These are phyloP conservation scores for Drosophila sordidula DNA, from an alignment of 2,888 invertebrate species.

Conservation along the genomic window DNA sequence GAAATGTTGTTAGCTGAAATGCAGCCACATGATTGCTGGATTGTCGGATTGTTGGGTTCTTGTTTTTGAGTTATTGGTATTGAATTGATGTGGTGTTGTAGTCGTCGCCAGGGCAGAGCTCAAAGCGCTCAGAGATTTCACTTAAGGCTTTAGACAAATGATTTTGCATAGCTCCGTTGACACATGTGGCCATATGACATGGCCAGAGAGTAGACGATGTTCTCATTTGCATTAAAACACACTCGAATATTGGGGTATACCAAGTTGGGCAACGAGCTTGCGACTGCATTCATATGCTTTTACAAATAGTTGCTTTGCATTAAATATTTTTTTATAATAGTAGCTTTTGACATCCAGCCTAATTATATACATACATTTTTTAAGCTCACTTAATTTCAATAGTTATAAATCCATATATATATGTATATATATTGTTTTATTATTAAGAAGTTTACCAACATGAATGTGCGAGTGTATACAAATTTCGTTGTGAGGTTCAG, in stretches of 20 bases:
- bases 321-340: too few species aligned
- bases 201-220: constrained; percentile 27
- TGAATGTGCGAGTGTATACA: constrained; percentile 14
- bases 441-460: not conserved
- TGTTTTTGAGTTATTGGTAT: constrained; percentile 78
- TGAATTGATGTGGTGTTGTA: constrained; percentile 64
- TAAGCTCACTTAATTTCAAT: too few species aligned
- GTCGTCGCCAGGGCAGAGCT: constrained; percentile 30
- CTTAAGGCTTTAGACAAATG: constrained; percentile 57
- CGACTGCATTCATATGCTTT: too few species aligned
- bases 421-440: too few species aligned
- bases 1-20: constrained; percentile 61
- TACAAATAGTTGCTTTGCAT: too few species aligned
- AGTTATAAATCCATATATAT: too few species aligned
- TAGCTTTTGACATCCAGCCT: too few species aligned
- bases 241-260: constrained; percentile 1
- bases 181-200: constrained; percentile 51
- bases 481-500: not conserved
- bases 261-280: not conserved
- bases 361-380: too few species aligned
- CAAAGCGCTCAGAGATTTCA: constrained; percentile 52
- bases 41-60: constrained; percentile 44
- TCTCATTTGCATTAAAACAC: constrained; percentile 47
- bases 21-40: constrained; percentile 69
- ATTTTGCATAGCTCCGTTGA: constrained; percentile 46